Base-by-base conservation (phyloP, 2,113 vertebrate species). In the Salvator merianae region DNA sequence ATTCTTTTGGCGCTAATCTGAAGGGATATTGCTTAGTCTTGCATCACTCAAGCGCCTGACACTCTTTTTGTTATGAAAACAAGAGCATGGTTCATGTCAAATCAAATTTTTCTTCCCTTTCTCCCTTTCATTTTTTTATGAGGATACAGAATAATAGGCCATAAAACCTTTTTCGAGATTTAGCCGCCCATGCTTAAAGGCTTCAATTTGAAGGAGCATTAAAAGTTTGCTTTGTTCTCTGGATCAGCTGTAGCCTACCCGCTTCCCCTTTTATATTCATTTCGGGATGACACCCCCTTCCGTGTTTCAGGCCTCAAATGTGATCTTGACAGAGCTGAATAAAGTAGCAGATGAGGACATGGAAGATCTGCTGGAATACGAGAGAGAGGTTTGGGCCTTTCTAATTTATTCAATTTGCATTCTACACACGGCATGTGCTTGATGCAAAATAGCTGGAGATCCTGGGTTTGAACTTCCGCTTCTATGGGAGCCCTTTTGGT, bases 231-330 rank as follows among this genome's bases (percentile, higher is more conserved):
- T 87, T 83, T 86, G 82, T 65, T 77, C 91, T 76, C 50, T 73
- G 55, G 36, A 77, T 88, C 82, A 66, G 68, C 76, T 85, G 36
- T 34, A 85, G 12, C 68, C 28, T 22, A 62, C 47, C 26, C 8
- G 78, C 69, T 77, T 79, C 75, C 65, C 18, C 30, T 86, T 87
- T 85, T 50, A 75, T 47, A 84, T 84, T 62, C 84, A 62, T 79
- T 65, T 83, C 50, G 69, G 62, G 69, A 71, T 75, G 40, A 75
- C 53, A 18, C 69, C 66, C 84, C 72, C 36, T 80, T 80, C 82
- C 85, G 47, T 83, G 4, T 73, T 87, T 88, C 84, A 84, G 81
- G 89, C 88, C 77, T 88, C 92, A 71, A 85, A 93, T 81, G 87
- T 89, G 85, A 89, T 91, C 7, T 2, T 89, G 80, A 87, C 78